Conservation (phyloP, 2,888 invertebrate species). For the Calameuta filiformis region DNA sequence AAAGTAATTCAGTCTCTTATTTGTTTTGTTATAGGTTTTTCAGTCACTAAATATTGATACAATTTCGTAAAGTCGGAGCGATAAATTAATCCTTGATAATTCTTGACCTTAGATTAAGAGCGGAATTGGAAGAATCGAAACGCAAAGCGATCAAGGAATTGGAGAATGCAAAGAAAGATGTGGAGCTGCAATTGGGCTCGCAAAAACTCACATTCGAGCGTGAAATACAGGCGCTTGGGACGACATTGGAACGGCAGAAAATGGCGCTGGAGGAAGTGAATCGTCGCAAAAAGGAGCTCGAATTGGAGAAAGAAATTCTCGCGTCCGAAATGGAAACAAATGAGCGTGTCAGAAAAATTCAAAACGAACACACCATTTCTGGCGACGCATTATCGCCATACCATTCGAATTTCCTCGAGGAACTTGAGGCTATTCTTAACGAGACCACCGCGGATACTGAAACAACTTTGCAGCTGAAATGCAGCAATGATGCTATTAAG, state of each 20-base stretch:
- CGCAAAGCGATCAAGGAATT: conserved; percentile 60
- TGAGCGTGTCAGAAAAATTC: conserved; percentile 66
- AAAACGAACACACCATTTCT: conserved; percentile 49
- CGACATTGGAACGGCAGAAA: conserved; percentile 59
- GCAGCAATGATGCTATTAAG: conserved; percentile 49
- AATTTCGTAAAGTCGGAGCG: background rate
- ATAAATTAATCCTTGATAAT: background rate
- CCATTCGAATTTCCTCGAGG: conserved; percentile 68
- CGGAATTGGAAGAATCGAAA: conserved; percentile 62
- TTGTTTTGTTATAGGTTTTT: background rate
- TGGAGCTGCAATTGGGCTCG: conserved; percentile 54
- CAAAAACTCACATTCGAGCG: conserved; percentile 59
- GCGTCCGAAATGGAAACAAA: conserved; percentile 65
- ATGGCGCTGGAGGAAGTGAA: conserved; percentile 55
- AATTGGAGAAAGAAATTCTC: conserved; percentile 58
- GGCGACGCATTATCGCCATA: conserved; percentile 54
- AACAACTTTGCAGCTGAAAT: conserved; percentile 49
- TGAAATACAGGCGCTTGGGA: conserved; percentile 55
- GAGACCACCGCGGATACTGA: conserved; percentile 56
- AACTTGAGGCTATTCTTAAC: conserved; percentile 67
- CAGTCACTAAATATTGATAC: background rate
- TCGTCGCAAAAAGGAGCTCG: conserved; percentile 52
- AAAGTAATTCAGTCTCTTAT: conserved; percentile 48
- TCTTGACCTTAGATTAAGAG: conserved; percentile 45
- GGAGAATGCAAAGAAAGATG: conserved; percentile 58